Base-by-base conservation (phyloP, 2,888 invertebrate genomes). In the Phlogophora meticulosa region DNA sequence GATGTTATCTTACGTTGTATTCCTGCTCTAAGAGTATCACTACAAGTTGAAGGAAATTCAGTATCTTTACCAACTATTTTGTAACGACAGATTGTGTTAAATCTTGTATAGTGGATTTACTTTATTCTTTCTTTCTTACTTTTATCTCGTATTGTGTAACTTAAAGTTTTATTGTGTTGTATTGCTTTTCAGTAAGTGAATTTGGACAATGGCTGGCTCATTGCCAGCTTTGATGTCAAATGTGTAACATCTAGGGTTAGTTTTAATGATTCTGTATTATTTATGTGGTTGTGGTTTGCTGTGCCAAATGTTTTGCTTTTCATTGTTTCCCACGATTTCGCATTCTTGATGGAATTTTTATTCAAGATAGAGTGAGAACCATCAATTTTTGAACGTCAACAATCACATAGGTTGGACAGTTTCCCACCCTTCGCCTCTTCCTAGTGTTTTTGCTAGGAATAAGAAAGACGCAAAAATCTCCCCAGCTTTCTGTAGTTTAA, bases 191-290 rank as follows among this genome's bases (percentile, higher is more conserved):
- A 51, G 58, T 59, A 51, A 63, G 42, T 76, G 49, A 53, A 42
- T 57, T 52, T 59, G 34, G 24, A 77, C 55, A 63, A 42, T 48
- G 17, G 22, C 43, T 74, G 74, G 74, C 77, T 56, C 43, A 59
- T 40, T 24, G 55, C 77, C 77, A 71, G 55, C 76, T 49, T 45
- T 56, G 55, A 59, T 59, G 46, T 63, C n/a, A 42, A 10, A 43
- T 40, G 24, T 24, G 17, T 36, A 42, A 22, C n/a, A 24, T 48
- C n/a, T 28, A 17, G 34, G 32, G 10, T 48, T 42, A 46, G 28
- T 52, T 61, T 61, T 48, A 76, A 68, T 57, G 22, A 45, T 51
- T 76, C 43, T 52, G 24, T 53, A n/a, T 48, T 58, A 34, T 58
- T 45, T 32, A 15, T 52, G 42, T 13, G 17, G 38, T 56, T 42